Percentiles rank a stretch among this genome's conserved stretches.
These are phyloP conservation scores for Cosmorhoe ocellata DNA, from an alignment of 2,888 invertebrate genomes.

Conservation along the genomic window DNA sequence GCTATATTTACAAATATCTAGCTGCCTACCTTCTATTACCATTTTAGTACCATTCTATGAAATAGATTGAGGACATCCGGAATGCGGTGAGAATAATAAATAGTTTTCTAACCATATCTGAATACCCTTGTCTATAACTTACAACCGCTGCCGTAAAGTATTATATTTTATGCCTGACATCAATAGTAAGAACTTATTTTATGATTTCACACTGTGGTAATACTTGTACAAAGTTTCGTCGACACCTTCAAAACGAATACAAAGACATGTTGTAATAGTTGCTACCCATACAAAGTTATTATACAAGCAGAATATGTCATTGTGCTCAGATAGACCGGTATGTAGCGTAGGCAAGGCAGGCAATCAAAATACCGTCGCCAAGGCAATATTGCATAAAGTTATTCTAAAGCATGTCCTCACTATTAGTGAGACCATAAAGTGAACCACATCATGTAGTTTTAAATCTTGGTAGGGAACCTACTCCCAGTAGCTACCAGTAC, in stretches of 20 bases:
- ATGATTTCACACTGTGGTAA: background rate
- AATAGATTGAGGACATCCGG: conserved; percentile 30
- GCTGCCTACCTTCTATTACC: background rate
- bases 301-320: conserved; percentile 26
- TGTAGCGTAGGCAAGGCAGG: conserved; percentile 20
- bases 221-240: background rate
- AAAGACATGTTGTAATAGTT: conserved; percentile 25
- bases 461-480: conserved; percentile 16
- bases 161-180: too few species aligned
- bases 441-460: conserved; percentile 13
- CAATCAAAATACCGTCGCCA: conserved; percentile 47
- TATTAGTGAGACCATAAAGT: conserved; percentile 10
- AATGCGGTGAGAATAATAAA: conserved; percentile 21
- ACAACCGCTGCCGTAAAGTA: too few species aligned
- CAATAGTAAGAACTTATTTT: too few species aligned
- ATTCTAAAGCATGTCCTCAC: conserved; percentile 53
- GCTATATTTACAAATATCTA: background rate
- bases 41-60: conserved; percentile 21
- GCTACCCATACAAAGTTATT: conserved; percentile 24
- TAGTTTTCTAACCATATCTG: conserved; percentile 21
- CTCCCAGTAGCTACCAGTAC: too few species aligned
- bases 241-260: conserved; percentile 15
- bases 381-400: conserved; percentile 62
- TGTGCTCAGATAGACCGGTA: conserved; percentile 19
- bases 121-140: background rate